These are phyloP conservation scores for Ceryle rudis DNA, from an alignment of 2,797 vertebrate genomes.

Conservation along the genomic window DNA sequence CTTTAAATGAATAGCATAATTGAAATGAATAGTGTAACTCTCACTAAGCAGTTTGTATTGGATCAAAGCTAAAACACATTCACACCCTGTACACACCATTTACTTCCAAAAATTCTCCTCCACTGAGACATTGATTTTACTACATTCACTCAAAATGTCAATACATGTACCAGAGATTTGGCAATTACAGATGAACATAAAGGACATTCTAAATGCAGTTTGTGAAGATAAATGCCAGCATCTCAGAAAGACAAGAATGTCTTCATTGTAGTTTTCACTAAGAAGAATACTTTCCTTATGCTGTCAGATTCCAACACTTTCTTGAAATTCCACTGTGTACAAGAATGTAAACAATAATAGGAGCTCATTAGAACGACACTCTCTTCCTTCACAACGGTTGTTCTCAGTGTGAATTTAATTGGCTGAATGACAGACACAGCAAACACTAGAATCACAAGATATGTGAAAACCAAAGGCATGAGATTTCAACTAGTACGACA, in stretches of 20 bases:
- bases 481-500: not conserved
- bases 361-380: slow-evolving; percentile 51
- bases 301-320: not conserved
- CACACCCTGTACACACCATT: not conserved
- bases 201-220: not conserved
- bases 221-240: not conserved
- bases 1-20: not conserved
- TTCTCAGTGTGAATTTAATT: slow-evolving; percentile 41
- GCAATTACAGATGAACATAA: not conserved
- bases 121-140: not conserved
- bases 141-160: not conserved
- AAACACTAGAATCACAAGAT: not conserved
- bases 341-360: slow-evolving; percentile 51
- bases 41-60: not conserved
- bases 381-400: not conserved
- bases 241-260: not conserved
- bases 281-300: slow-evolving; percentile 8
- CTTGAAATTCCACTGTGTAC: slow-evolving; percentile 1
- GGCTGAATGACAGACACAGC: not conserved
- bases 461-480: not conserved
- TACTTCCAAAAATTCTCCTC: not conserved
- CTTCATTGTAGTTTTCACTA: slow-evolving; percentile 9
- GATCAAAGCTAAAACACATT: not conserved
- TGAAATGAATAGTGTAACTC: not conserved
- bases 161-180: not conserved